Base-by-base conservation (phyloP, 2,888 invertebrate genomes). In the Cosmorhoe ocellata region DNA sequence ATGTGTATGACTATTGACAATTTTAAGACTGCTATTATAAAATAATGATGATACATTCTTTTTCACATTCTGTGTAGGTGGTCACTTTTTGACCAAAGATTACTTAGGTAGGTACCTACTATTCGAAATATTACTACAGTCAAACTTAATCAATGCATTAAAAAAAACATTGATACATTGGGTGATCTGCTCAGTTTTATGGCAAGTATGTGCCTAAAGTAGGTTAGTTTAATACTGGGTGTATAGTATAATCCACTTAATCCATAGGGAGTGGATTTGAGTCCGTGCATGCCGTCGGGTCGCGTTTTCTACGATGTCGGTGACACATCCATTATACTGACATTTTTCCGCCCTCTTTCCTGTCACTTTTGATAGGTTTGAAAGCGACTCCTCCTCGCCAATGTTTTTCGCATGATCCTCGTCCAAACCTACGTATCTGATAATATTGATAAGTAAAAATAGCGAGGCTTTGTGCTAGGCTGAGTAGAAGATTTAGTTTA, bases 261-360 rank as follows among this genome's bases (percentile, higher is more conserved):
- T 83, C 83, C 80, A 65, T 71, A 67, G 79, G 76, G 81, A 83
- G 78, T 74, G 73, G 71, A 73, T 75, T 70, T 73, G 66, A 75
- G 73, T 70, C 74, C 76, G 74, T 73, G 73, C 77, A 79, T 79
- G 76, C 77, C 79, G 73, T 74, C 79, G 78, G 80, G 73, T 76
- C 81, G 76, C 76, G 69, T 78, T 79, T 76, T 77, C 76, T 77
- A 77, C 79, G 78, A 76, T 88, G 85, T 74, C 79, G 79, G 79
- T 88, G 89, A 90, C 89, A 89, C 85, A 87, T 90, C 89, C 88
- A 90, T 89, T 90, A 89, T 81, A 80, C 78, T 81, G 88, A 84
- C 86, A 82, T 82, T 86, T 82, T 72, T 84, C 53, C 87, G 84
- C 85, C 89, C 86, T 87, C 87, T 90, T 89, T 82, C 78, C 84